Evolutionary conservation across 2,888 invertebrate genomes (phyloP), one percentile per base, ranked within the genome.

Genomic region (Orchesellides sinensis): DNA sequence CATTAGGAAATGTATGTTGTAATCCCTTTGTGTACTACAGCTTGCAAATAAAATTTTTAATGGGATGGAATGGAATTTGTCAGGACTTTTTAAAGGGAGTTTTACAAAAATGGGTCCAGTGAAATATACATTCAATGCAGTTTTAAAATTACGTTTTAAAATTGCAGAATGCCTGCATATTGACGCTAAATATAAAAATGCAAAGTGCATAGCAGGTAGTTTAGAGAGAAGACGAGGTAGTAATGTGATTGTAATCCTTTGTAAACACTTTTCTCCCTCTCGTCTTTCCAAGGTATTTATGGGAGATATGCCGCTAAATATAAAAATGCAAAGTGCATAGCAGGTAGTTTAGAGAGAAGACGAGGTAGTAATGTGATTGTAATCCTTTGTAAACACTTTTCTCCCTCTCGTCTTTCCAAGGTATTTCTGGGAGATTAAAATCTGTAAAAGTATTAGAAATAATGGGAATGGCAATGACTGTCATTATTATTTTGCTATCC

Each of bases 401-500:
- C 66, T 78, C 47, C 63, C 47, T 66, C 61, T 32, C 25, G 23
- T 45, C 32, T 49, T 68, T 19, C 32, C 25, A 74, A 70, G 72
- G 35, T 45, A 84, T 84, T 80, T 77, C 66, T 49, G 52, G 70
- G 74, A 80, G 83, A 83, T 83, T 83, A 83, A 83, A 83, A 83
- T 83, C 83, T 52, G 83, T 79, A 79, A 69, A 74, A 80, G 79
- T 56, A 54, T 66, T 77, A 68, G n/a, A 77, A 77, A 63, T 77
- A 77, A 77, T 68, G 77, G 77, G 56, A 77, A 19, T 54, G 56
- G 19, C 10, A 23, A 78, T 68, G 68, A 54, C 47, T 63, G 35
- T 17, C n/a, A n/a, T n/a, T n/a, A n/a, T n/a, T n/a, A n/a, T n/a
- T n/a, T n/a, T n/a, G n/a, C n/a, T n/a, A n/a, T n/a, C n/a, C n/a